phyloP scores from a whole-genome alignment of 2,113 vertebrate species.

The Entelurus aequoreus region DNA sequence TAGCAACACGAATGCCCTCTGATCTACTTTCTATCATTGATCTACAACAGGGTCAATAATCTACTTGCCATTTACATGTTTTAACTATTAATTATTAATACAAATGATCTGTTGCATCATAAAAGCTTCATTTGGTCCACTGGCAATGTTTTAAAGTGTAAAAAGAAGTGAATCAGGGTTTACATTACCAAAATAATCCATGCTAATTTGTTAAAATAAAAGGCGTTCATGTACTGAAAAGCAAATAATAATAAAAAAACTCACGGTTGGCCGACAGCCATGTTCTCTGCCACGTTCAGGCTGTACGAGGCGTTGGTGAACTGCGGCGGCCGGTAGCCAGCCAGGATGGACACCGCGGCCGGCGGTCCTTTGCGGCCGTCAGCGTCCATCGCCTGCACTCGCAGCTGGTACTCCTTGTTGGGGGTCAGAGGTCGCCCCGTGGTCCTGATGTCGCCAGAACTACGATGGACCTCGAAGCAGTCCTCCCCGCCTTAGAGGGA shows the following conservation, averaged over 20 bases:
- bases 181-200: too few relatives aligned
- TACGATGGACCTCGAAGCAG: slow-evolving; percentile 76
- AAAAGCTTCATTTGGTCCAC: too few relatives aligned
- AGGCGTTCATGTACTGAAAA: too few relatives aligned
- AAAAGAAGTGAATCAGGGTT: too few relatives aligned
- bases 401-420: slow-evolving; percentile 79
- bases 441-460: slow-evolving; percentile 74
- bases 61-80: too few relatives aligned
- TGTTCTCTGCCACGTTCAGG: slow-evolving; percentile 77
- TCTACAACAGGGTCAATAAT: too few relatives aligned
- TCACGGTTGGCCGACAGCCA: slow-evolving; percentile 74
- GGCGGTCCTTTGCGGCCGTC: slow-evolving; percentile 67
- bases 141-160: too few relatives aligned
- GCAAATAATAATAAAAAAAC: slow-evolving; percentile 35
- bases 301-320: slow-evolving; percentile 82
- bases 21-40: too few relatives aligned
- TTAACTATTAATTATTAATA: too few relatives aligned
- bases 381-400: slow-evolving; percentile 74
- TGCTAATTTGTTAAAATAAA: slow-evolving; percentile 15
- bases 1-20: too few relatives aligned
- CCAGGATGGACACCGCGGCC: slow-evolving; percentile 74
- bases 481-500: slow-evolving; percentile 73
- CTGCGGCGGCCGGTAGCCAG: slow-evolving; percentile 78
- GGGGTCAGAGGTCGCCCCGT: slow-evolving; percentile 74
- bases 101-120: too few relatives aligned